Evolutionary conservation across 2,888 invertebrate genomes (phyloP).

Genomic region (Lasius fuliginosus): DNA sequence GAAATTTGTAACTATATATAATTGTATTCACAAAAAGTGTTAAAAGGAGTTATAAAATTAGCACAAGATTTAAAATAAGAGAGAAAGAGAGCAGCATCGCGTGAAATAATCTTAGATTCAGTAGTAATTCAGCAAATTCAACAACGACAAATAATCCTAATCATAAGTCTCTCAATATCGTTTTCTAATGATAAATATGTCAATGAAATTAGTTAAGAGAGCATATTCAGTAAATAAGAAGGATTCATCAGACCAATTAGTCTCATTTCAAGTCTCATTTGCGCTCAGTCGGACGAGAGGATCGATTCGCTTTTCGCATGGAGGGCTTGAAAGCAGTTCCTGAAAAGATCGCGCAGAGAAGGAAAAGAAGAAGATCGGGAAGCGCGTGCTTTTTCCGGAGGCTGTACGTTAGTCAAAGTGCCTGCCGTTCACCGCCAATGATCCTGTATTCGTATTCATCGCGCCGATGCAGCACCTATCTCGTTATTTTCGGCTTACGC

Average conservation of each 20-base stretch:
- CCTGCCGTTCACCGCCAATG: slow-evolving; percentile 69
- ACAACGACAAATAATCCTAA: background rate
- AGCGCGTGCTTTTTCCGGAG: slow-evolving; percentile 27
- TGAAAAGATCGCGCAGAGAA: slow-evolving; percentile 40
- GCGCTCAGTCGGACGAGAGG: slow-evolving; percentile 22
- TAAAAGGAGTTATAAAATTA: background rate
- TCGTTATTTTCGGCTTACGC: slow-evolving; percentile 82
- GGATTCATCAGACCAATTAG: slow-evolving; percentile 32
- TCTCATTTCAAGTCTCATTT: slow-evolving; percentile 37
- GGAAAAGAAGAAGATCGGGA: slow-evolving; percentile 20
- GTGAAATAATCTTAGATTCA: background rate
- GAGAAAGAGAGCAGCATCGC: background rate
- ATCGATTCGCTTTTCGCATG: slow-evolving; percentile 15
- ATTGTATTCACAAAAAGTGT: background rate
- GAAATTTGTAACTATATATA: background rate
- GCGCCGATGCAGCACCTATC: slow-evolving; percentile 71
- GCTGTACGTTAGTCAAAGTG: slow-evolving; percentile 66
- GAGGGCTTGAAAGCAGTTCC: slow-evolving; percentile 2
- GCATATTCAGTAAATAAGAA: background rate
- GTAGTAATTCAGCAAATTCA: background rate
- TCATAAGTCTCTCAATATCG: background rate
- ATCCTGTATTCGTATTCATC: slow-evolving; percentile 73
- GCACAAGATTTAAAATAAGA: background rate
- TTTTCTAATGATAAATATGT: background rate
- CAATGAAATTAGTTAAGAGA: slow-evolving; percentile 10